Percentiles rank a stretch among this genome's conserved stretches.
Evolutionary conservation across 2,888 invertebrate species (phyloP).

Genomic region (Trachelus iudaicus): DNA sequence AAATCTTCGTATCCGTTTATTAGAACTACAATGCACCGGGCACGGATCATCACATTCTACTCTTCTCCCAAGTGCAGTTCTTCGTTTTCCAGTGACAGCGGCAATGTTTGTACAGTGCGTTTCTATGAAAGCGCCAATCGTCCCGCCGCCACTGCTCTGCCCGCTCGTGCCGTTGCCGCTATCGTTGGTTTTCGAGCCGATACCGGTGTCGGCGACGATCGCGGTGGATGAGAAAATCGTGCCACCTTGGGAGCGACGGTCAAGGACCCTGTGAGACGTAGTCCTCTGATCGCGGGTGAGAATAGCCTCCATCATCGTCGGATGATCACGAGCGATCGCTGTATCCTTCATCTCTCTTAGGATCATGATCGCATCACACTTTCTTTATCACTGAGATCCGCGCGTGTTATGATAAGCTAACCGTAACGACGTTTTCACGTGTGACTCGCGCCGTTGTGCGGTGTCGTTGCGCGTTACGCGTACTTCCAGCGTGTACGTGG

Average conservation of each 20-base stretch:
- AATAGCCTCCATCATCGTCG: constrained; percentile 58
- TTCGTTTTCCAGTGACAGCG: constrained; percentile 17
- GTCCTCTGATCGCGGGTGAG: constrained; percentile 59
- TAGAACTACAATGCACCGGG: constrained; percentile 20
- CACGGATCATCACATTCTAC: constrained; percentile 14
- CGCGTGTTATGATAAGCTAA: background rate
- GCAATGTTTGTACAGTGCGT: constrained; percentile 4
- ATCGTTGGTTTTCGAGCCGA: background rate
- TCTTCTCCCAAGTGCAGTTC: constrained; percentile 16
- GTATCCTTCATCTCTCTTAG: constrained; percentile 28
- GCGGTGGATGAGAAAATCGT: constrained; percentile 4
- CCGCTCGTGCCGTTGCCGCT: background rate
- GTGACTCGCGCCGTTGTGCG: constrained; percentile 11
- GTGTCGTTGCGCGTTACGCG: background rate
- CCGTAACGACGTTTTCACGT: constrained; percentile 14
- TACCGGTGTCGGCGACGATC: background rate
- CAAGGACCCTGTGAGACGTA: constrained; percentile 53
- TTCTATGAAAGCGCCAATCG: background rate
- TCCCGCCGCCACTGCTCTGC: constrained; percentile 11
- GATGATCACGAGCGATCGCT: constrained; percentile 18
- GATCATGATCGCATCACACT: constrained; percentile 46
- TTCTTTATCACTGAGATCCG: constrained; percentile 19
- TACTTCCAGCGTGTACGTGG: background rate
- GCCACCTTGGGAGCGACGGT: constrained; percentile 24
- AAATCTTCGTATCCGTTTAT: constrained; percentile 29